Base-by-base conservation (phyloP, 2,888 invertebrate species). In the Scaptomyza parva region DNA sequence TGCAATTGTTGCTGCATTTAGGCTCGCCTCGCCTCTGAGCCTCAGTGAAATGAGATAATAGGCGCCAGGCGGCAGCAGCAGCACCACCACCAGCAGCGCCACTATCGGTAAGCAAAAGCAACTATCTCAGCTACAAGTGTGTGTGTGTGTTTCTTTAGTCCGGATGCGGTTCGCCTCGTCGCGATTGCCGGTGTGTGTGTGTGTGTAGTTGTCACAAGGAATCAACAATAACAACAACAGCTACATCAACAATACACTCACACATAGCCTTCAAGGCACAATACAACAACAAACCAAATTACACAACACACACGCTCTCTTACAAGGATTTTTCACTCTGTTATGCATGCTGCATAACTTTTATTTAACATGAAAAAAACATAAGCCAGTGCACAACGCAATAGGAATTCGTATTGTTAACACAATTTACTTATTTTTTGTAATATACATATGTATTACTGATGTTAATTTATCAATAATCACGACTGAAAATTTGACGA, bases 1-100 rank as follows among this genome's bases (percentile, higher is more conserved):
- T 75, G 84, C 83, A 79, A 68, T 80, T 82, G 75, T 84, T 76
- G 74, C 74, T 67, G 82, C 90, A 88, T 90, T 88, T 88, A 85
- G 89, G 73, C 87, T 88, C 78, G 78, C 60, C 76, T 66, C 70
- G 20, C 47, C 28, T 28, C 8, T 9, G 1, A 62, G 59, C 78
- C n/a, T n/a, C n/a, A 47, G 67, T 52, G 44, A 24, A 24, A 44
- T 24, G 58, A 70, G 78, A 62, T 71, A 63, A 62, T 71, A 63
- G 63, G 62, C 63, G 65, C 60, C 65, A 59, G 52, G 41, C 47
- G 39, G 33, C 54, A 59, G 33, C 55, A 48, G 30, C 73, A n/a
- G n/a, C n/a, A n/a, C n/a, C n/a, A n/a, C n/a, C n/a, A n/a, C n/a
- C 54, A 59, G 33, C 55, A 48, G 33, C 73, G 47, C 20, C 60